phyloP scores from a whole-genome alignment of 1,140 invertebrate genomes.

The Holotrichia oblita region DNA sequence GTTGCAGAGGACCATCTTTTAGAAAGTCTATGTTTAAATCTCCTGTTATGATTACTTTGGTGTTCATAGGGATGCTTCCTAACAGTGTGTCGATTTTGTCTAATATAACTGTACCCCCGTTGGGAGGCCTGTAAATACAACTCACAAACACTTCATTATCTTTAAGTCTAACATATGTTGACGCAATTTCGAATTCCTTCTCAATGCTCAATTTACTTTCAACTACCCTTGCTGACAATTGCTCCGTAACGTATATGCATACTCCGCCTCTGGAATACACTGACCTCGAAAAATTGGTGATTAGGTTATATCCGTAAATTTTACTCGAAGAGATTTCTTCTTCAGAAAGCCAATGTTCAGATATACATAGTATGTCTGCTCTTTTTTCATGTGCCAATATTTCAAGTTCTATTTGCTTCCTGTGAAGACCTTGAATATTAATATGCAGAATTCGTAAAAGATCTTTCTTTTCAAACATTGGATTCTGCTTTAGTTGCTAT shows the following conservation, averaged over 20 bases:
- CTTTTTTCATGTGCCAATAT: neutral
- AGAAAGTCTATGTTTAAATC: conserved; percentile 2
- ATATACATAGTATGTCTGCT: neutral
- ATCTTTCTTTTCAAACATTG: neutral
- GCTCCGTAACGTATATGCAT: neutral
- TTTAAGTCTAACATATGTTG: neutral
- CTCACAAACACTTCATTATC: neutral
- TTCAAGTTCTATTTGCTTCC: neutral
- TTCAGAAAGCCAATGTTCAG: neutral
- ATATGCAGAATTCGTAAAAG: neutral
- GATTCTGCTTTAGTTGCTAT: neutral
- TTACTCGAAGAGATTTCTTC: neutral
- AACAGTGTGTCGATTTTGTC: neutral
- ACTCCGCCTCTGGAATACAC: neutral
- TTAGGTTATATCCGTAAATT: neutral
- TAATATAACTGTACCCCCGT: neutral
- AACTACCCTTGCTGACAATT: neutral
- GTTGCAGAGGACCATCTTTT: neutral
- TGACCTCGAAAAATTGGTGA: neutral
- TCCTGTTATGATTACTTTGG: neutral
- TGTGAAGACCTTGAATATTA: neutral
- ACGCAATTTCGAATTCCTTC: neutral
- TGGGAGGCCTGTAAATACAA: neutral
- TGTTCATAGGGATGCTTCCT: neutral
- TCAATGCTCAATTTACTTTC: neutral